phyloP scores from a whole-genome alignment of 2,888 invertebrate genomes.

The Tinea semifulvella region DNA sequence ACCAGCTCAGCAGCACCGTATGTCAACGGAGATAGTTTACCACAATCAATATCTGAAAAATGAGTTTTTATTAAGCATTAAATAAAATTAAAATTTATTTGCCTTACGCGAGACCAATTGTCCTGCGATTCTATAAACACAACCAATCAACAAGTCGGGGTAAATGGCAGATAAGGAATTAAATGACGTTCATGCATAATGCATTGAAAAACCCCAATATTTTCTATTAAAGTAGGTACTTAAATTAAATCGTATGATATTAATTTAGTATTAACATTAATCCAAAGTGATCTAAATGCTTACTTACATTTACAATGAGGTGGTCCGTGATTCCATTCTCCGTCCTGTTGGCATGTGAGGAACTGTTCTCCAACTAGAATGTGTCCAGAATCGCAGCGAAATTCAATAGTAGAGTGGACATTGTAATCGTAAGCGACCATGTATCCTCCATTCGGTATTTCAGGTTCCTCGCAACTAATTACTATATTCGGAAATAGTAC shows the following conservation, averaged over 20 bases:
- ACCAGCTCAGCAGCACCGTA: slow-evolving; percentile 81
- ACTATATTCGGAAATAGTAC: too few species aligned
- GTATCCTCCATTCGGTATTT: slow-evolving; percentile 85
- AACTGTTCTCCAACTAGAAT: slow-evolving; percentile 76
- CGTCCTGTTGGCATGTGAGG: slow-evolving; percentile 76
- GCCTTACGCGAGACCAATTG: too few species aligned
- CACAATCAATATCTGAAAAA: slow-evolving; percentile 89
- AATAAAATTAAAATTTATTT: not conserved
- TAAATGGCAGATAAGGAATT: too few species aligned
- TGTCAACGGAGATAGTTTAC: slow-evolving; percentile 79
- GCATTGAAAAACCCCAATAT: too few species aligned
- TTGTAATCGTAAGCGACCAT: slow-evolving; percentile 91
- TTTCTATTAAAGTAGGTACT: too few species aligned
- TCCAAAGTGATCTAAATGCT: too few species aligned
- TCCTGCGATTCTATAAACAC: too few species aligned
- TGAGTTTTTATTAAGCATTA: too few species aligned
- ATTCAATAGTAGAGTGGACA: slow-evolving; percentile 86
- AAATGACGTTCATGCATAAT: too few species aligned
- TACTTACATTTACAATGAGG: slow-evolving; percentile 85
- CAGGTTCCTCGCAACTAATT: slow-evolving; percentile 87
- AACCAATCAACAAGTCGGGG: too few species aligned
- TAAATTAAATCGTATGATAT: too few species aligned
- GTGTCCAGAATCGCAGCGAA: slow-evolving; percentile 88
- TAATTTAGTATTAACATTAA: too few species aligned
- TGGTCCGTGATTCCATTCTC: slow-evolving; percentile 85